Evolutionary conservation across 2,797 vertebrate genomes (phyloP), one percentile per base, ranked within the genome.

Genomic region (Dallia pectoralis): DNA sequence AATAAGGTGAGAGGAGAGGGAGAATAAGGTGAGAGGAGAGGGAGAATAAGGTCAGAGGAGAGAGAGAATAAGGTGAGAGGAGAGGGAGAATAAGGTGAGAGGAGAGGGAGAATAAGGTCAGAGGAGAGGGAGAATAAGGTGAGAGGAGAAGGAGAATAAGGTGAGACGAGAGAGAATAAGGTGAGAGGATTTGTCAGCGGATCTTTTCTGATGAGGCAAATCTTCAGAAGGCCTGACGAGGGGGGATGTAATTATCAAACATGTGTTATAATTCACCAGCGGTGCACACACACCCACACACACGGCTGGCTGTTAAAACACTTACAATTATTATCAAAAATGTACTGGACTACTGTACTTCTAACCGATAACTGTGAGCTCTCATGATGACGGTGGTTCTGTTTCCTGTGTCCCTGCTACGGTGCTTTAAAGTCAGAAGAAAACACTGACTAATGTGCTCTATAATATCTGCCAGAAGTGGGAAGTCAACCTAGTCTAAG

Each of bases 241-340:
- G 51, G 74, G 81, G 81, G 82, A 85, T 85, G 87, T 87, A 89
- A 91, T 90, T 82, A 92, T 88, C 81, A 83, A 81, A 84, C 79
- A 48, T 3, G 69, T 69, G 69, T 67, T 65, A 22, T 74, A 74
- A 73, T 77, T 67, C 29, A 8, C 73, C 74, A 67, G 75, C 64
- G 22, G 32, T 5, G 61, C 1, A 11, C 44, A n/a, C 64, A 74
- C 53, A 78, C 53, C 73, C 36, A 74, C 32, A 79, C 74, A 75
- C 72, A 36, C 67, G n/a, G 27, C 30, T 15, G 30, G 29, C 14
- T 65, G 40, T 4, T 44, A 11, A 44, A 44, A 44, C 64, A 66
- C 64, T 44, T 22, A 9, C 32, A 53, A 56, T 8, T 44, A 44
- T 44, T 44, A 44, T 44, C 40, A 44, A 3, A n/a, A 44, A 1